phyloP scores from a whole-genome alignment of 2,797 vertebrate genomes.

The Taeniopygia guttata region DNA sequence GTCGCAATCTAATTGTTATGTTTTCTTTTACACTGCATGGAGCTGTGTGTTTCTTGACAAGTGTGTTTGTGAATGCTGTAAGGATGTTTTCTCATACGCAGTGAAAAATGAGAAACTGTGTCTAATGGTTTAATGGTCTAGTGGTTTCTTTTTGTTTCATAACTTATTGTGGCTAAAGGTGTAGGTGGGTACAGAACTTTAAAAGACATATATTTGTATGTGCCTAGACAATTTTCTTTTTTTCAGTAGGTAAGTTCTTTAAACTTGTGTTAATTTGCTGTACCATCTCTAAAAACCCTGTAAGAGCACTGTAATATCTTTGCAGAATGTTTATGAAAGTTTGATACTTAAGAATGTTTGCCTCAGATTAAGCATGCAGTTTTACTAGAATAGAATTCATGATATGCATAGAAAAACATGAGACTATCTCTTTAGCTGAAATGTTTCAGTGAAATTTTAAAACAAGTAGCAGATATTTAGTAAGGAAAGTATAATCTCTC shows the following conservation, averaged over 20 bases:
- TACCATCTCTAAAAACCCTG: neutral
- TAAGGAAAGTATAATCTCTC: neutral
- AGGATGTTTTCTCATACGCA: conserved; percentile 2
- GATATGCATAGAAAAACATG: neutral
- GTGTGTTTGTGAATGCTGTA: conserved; percentile 5
- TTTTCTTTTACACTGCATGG: conserved; percentile 37
- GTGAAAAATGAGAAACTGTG: neutral
- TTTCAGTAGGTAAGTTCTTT: neutral
- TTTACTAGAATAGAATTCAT: neutral
- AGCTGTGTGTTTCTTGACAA: conserved; percentile 37
- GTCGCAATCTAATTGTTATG: conserved; percentile 32
- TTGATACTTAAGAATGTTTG: neutral
- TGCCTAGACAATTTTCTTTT: neutral
- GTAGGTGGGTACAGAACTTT: neutral
- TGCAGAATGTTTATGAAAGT: neutral
- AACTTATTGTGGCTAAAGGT: neutral
- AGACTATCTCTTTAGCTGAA: neutral
- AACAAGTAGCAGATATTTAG: neutral
- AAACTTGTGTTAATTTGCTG: neutral
- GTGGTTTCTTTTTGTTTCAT: neutral
- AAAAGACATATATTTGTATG: neutral
- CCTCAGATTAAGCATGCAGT: neutral
- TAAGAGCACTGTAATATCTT: neutral
- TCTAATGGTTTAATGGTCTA: neutral
- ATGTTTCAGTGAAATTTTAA: neutral